Evolutionary conservation across 30 jellyfish, hydroid and myxozoan species (phyloP), one percentile per base, ranked within the genome.

Genomic region (Aurelia aurita): DNA sequence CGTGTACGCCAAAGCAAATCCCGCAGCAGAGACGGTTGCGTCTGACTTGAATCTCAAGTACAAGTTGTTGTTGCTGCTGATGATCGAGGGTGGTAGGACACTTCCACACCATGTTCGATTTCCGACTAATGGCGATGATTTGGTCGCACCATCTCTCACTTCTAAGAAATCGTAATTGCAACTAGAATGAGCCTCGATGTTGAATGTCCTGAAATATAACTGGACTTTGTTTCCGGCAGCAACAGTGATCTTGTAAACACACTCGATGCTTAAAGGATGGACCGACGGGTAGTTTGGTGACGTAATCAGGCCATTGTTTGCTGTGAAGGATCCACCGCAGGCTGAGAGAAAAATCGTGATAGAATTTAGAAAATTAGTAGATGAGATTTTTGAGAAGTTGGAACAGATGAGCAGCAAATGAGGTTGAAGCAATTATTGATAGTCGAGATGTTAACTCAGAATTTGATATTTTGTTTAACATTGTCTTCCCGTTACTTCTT

Each of bases 321-420:
- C 97, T 1, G 80, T 71, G 47, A 77, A 65, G 23, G 78, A 16
- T 54, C 90, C 91, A 27, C 98, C 98, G 75, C 98, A 92, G 77
- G 87, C 98, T 92, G 20, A 35, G 62, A 78, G 27, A 74, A 47
- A 15, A 34, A 51, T 7, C 23, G 15, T 19, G 32, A 64, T 64
- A 28, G 2, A 22, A 1, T 19, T 64, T 21, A 28, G 49, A 25
- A 15, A 25, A 58, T 22, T 6, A 39, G 51, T 1, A 39, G n/a
- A n/a, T n/a, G n/a, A n/a, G n/a, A n/a, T n/a, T n/a, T n/a, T 39
- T 39, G 13, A 2, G 51, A 39, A 39, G 16, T 15, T 39, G 51
- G 16, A 39, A 6, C 0, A 5, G 9, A 39, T 39, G 0, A 15
- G 51, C 7, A 39, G 15, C 0, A 8, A 6, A 39, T 14, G 51